phyloP scores from a whole-genome alignment of 2,888 invertebrate genomes.

The Dichetophora obliterata region DNA sequence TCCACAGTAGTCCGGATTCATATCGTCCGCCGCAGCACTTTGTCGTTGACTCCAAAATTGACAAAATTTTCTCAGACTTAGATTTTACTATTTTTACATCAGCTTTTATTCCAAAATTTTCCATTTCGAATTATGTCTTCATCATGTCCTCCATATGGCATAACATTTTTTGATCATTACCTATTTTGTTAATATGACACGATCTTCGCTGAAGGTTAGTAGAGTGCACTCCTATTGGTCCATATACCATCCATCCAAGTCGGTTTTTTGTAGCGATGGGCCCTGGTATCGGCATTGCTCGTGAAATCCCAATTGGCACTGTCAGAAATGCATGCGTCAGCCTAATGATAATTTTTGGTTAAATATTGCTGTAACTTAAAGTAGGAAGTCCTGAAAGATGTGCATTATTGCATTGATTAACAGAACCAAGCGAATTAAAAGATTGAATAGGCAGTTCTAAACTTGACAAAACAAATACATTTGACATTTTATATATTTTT shows the following conservation, averaged over 20 bases:
- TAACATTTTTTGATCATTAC: not conserved
- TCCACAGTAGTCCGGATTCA: conserved; percentile 35
- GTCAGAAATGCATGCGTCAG: conserved; percentile 14
- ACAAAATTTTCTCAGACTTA: conserved; percentile 11
- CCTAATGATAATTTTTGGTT: conserved; percentile 4
- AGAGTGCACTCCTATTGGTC: not conserved
- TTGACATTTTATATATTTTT: conserved; percentile 5
- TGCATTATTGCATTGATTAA: too few relatives aligned
- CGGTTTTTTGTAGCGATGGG: conserved; percentile 22
- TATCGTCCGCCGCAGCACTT: conserved; percentile 6
- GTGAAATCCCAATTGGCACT: not conserved
- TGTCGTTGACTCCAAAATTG: conserved; percentile 17
- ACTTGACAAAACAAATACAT: too few relatives aligned
- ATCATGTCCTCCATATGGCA: conserved; percentile 16
- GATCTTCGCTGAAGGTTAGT: not conserved
- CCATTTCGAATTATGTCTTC: conserved; percentile 24
- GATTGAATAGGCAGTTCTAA: too few relatives aligned
- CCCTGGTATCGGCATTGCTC: not conserved
- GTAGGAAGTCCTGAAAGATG: not conserved
- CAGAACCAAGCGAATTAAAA: too few relatives aligned
- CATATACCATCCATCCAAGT: conserved; percentile 28
- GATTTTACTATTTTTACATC: not conserved
- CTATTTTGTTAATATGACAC: conserved; percentile 1
- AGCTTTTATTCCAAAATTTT: conserved; percentile 25
- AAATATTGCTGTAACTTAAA: not conserved